Conservation (phyloP, 2,888 invertebrate species). For the Sminthurinus aureus region DNA sequence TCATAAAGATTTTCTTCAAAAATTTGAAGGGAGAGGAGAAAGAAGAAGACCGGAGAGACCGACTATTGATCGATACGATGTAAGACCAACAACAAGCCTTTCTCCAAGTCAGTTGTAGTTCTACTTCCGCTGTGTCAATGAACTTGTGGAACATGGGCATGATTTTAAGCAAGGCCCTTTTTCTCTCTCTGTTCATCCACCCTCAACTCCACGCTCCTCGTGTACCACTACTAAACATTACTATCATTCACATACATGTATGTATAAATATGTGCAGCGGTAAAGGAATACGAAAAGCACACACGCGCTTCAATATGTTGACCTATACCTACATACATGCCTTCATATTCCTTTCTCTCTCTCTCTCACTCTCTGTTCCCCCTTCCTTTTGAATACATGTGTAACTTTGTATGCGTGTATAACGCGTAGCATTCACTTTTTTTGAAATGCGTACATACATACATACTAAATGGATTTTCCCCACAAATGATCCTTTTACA, state of each 20-base stretch:
- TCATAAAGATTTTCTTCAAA: not conserved
- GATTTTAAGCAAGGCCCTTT: slow-evolving; percentile 23
- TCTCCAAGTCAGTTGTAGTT: slow-evolving; percentile 17
- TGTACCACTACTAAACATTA: not conserved
- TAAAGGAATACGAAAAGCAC: not conserved
- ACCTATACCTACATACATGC: not conserved
- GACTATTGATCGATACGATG: not conserved
- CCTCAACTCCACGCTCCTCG: not conserved
- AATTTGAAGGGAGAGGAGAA: not conserved
- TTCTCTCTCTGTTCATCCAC: slow-evolving; percentile 8
- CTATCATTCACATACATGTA: not conserved
- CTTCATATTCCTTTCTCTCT: not conserved
- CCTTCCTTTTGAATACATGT: not conserved
- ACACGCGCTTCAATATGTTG: not conserved
- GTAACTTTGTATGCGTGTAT: too few species aligned
- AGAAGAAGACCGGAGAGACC: not conserved
- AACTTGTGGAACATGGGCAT: slow-evolving; percentile 17
- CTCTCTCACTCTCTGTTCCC: not conserved
- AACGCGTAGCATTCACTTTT: too few species aligned
- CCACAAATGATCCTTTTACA: too few species aligned
- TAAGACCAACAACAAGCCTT: not conserved
- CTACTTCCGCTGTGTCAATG: slow-evolving; percentile 30
- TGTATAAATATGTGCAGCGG: not conserved
- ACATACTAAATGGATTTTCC: too few species aligned
- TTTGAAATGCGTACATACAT: too few species aligned